phyloP scores from a whole-genome alignment of 2,113 vertebrate species.

The Cettia cetti region DNA sequence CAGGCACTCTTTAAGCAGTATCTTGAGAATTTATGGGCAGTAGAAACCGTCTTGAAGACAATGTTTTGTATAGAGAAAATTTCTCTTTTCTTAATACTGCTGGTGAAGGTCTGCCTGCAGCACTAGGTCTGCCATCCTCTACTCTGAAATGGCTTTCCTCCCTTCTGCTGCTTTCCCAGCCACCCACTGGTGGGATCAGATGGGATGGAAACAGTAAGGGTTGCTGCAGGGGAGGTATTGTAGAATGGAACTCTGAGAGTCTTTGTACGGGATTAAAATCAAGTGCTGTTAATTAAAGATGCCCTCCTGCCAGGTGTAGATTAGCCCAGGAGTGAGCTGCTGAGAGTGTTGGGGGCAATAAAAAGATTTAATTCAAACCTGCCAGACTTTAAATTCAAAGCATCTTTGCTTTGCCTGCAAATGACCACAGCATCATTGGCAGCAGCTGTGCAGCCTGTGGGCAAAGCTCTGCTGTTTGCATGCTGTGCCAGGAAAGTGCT shows the following conservation, averaged over 20 bases:
- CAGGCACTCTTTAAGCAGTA: not conserved
- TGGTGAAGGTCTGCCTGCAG: not conserved
- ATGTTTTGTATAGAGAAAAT: not conserved
- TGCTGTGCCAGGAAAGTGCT: not conserved
- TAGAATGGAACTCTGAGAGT: not conserved
- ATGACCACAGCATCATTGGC: not conserved
- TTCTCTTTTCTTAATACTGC: not conserved
- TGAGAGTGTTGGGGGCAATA: not conserved
- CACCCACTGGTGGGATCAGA: not conserved
- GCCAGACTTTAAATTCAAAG: not conserved
- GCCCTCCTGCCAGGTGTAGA: slow-evolving; percentile 1
- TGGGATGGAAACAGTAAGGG: not conserved
- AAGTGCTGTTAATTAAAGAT: slow-evolving; percentile 28
- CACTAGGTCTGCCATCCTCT: not conserved
- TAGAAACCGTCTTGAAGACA: not conserved
- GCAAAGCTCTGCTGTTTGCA: not conserved
- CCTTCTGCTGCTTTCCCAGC: not conserved
- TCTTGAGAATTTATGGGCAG: not conserved
- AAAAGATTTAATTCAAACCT: not conserved
- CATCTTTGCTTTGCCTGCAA: slow-evolving; percentile 5
- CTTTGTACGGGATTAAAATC: not conserved
- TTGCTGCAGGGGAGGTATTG: not conserved
- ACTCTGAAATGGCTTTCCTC: not conserved
- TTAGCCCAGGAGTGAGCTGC: not conserved
- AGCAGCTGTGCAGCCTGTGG: slow-evolving; percentile 45